A percentile compares a stretch with the other conserved stretches of the same genome.
Evolutionary conservation across 2,797 vertebrate species (phyloP).

Genomic region (Anolis apletophallus): DNA sequence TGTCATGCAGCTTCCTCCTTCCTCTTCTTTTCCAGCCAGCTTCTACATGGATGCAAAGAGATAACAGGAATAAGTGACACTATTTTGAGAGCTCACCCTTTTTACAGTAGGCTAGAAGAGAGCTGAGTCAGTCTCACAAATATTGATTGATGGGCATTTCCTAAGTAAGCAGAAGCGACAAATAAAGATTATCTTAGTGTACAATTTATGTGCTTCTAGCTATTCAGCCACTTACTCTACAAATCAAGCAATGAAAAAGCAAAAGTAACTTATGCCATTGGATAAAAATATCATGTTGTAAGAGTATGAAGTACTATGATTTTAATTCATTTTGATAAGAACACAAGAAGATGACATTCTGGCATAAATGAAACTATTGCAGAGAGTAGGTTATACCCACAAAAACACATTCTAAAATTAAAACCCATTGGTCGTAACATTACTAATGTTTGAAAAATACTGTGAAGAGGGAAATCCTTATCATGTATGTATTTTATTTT

Average conservation of each 20-base stretch:
- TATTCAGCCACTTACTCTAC: slow-evolving; percentile 34
- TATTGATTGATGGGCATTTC: slow-evolving; percentile 63
- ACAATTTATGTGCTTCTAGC: slow-evolving; percentile 62
- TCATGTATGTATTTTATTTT: background rate
- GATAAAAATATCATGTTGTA: slow-evolving; percentile 30
- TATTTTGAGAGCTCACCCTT: no score
- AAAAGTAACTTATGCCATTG: slow-evolving; percentile 3
- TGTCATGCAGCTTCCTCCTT: no score
- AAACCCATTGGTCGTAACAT: no score
- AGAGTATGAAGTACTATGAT: background rate
- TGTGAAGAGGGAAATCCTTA: background rate
- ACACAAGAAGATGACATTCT: background rate
- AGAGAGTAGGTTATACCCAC: no score
- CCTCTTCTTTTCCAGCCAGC: no score
- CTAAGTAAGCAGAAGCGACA: slow-evolving; percentile 62
- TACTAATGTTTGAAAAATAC: no score
- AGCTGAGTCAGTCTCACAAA: slow-evolving; percentile 18
- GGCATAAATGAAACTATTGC: background rate
- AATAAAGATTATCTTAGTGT: slow-evolving; percentile 62
- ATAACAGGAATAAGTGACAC: no score
- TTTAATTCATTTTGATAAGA: slow-evolving; percentile 13
- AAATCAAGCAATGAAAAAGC: slow-evolving; percentile 21
- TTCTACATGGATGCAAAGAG: no score
- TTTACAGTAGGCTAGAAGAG: background rate
- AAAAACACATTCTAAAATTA: no score